Evolutionary conservation across 2,113 vertebrate species (phyloP).

Genomic region (Craseonycteris thonglongyai): DNA sequence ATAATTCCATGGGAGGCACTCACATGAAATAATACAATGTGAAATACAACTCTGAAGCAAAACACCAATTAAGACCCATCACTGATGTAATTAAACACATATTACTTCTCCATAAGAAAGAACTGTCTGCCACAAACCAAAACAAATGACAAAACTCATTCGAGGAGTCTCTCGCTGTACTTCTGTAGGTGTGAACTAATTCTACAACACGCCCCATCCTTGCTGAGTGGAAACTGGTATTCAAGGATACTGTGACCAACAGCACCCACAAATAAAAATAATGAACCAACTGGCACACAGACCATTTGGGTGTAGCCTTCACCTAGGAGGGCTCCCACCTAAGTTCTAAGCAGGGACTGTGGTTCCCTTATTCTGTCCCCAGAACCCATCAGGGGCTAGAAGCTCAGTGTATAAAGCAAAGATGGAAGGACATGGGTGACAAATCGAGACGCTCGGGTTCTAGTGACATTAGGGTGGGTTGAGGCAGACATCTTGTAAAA

Average conservation of each 20-base stretch:
- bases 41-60: slow-evolving; percentile 44
- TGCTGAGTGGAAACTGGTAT: rapidly evolving
- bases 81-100: slow-evolving; percentile 40
- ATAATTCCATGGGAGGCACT: background rate
- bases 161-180: background rate
- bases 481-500: background rate
- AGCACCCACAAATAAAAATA: no score
- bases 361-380: background rate
- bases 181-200: rapidly evolving
- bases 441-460: background rate
- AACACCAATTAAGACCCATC: slow-evolving; percentile 50
- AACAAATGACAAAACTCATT: background rate
- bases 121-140: background rate
- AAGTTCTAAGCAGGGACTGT: rapidly evolving
- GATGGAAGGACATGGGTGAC: background rate
- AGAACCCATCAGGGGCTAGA: rapidly evolving
- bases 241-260: rapidly evolving
- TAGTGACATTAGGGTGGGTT: rapidly evolving
- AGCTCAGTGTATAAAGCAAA: background rate
- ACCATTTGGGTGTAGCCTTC: rapidly evolving
- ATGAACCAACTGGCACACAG: rapidly evolving
- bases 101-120: background rate
- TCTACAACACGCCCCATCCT: rapidly evolving
- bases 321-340: background rate
- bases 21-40: slow-evolving; percentile 28